Evolutionary conservation across 2,113 vertebrate genomes (phyloP), one percentile per base, ranked within the genome.

Genomic region (Gavialis gangeticus): DNA sequence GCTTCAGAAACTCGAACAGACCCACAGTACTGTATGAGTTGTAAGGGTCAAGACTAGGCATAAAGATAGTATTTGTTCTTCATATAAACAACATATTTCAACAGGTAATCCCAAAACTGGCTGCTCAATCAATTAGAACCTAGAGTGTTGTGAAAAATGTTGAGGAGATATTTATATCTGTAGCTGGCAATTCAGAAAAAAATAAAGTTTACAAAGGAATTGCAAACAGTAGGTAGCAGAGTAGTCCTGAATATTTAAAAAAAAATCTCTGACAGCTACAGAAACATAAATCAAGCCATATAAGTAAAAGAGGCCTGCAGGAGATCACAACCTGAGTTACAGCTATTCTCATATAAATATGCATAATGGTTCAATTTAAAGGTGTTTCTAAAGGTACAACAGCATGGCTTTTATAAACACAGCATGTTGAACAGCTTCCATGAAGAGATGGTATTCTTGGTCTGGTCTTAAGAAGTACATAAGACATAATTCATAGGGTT

Each of bases 251-350:
- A 87, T 18, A 1, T 10, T 91, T 56, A 28, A 13, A 86, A 13
- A 86, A 5, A n/a, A 28, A 59, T 82, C 4, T 54, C 14, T 64
- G 1, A 6, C 21, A 82, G 7, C 79, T 86, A 87, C 37, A 19
- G 57, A 90, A 92, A 71, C 86, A 6, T 34, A 87, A 81, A 93
- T 58, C 2, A 84, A 90, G 88, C 67, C 19, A 25, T 1, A 87
- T 2, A 57, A 66, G 25, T 25, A 16, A 93, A 14, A 85, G 81
- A 94, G 54, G 5, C 2, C 11, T 92, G 19, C 10, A 85, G 22
- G 87, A 91, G 22, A 66, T 27, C 67, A 13, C 1, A 34, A 24
- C 11, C 34, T 25, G 78, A 76, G 94, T 90, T 69, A 84, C 3
- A 71, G 13, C 14, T 90, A 16, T 46, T 46, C 46, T 46, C 46